Evolutionary conservation across 2,888 invertebrate genomes (phyloP), one percentile per base, ranked within the genome.

Genomic region (Epinotia brunnichana): DNA sequence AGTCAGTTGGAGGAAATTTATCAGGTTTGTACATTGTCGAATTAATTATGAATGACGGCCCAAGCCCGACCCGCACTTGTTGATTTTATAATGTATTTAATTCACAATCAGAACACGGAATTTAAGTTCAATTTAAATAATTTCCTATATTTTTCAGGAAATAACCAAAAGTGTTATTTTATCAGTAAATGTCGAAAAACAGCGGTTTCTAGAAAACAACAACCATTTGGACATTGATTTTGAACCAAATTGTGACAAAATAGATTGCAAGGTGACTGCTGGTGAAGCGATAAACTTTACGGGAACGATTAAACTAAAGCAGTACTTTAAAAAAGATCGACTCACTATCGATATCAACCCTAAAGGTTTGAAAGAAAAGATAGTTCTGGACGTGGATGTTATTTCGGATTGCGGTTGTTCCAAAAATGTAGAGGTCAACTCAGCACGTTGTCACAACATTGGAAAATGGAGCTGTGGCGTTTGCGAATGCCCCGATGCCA

Each of bases 201-300:
- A 24, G 56, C 57, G 9, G 57, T 24, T 35, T 9, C 35, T 9
- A 1, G 19, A 44, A 2, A 48, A 57, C 11, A 39, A 57, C 11
- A 39, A 63, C 0, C 35, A 67, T 17, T 17, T 69, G 0, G 15
- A 57, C 9, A 59, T 73, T n/a, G 7, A 2, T 24, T 69, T 73
- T 15, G 57, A 57, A 19, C 69, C 73, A 13, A 41, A 73, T 15
- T 73, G 73, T 35, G 35, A 35, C 15, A 21, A n/a, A 48, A 48
- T 2, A 48, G 48, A 59, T 11, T 73, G 73, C 21, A 35, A 15
- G 3, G 39, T 69, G 0, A 17, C 21, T 10, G 41, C 39, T 2
- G 73, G 73, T 5, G 51, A 63, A 29, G 73, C 62, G 3, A 73
- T 57, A 15, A 51, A 41, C 13, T 62, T 73, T 3, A 69, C 39